Conservation (phyloP, 37 sponge, comb jelly and placozoan genomes). For the Bolinopsis microptera region DNA sequence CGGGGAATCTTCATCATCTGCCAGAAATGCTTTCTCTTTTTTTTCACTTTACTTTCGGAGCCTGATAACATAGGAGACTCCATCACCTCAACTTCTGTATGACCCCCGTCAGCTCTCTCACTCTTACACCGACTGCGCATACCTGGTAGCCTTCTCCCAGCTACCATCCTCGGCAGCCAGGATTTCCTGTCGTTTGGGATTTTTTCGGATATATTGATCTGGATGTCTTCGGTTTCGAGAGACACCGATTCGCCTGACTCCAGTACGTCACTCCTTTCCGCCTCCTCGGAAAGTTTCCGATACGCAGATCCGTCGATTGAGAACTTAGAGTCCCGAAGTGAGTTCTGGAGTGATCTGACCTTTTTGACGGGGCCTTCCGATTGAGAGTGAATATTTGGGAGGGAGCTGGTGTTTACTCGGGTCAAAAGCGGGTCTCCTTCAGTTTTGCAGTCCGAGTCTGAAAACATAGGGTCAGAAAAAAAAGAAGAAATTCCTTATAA, state of each 20-base stretch:
- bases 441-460: neutral
- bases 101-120: neutral
- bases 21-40: conserved; percentile 54
- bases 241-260: neutral
- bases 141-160: neutral
- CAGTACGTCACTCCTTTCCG: neutral
- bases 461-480: no score
- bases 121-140: neutral
- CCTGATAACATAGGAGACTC: neutral
- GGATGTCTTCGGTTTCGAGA: neutral
- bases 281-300: neutral
- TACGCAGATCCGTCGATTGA: neutral
- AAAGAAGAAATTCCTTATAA: no score
- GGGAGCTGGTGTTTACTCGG: neutral
- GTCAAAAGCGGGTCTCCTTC: neutral
- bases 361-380: neutral
- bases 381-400: conserved; percentile 6
- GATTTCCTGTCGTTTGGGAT: neutral
- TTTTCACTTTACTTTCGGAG: neutral
- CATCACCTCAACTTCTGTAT: neutral
- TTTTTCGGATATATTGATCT: neutral
- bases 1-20: conserved; percentile 7
- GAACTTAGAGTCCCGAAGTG: neutral
- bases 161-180: neutral
- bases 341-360: neutral